Base-by-base conservation (phyloP, 2,888 invertebrate genomes). In the Dynastes hyllus region DNA sequence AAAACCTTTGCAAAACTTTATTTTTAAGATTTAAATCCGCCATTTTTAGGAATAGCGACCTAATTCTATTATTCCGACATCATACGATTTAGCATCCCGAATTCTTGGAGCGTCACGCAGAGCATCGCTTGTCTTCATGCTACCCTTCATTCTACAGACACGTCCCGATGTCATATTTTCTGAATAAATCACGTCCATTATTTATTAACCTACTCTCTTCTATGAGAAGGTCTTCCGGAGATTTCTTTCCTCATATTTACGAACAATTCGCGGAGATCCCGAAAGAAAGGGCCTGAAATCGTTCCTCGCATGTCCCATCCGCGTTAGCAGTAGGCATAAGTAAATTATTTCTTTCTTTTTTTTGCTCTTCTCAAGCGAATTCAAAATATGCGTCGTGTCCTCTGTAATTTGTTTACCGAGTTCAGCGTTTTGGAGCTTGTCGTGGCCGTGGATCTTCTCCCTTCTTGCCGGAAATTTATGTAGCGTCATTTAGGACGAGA, bases 401-500 rank as follows among this genome's bases (percentile, higher is more conserved):
- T 66, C 32, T 37, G 76, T 76, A 76, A 76, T 76, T 76, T 76
- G 76, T 76, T 76, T 76, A 76, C 65, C 8, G 76, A 65, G 65
- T 76, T 76, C 63, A 27, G 76, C 29, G 63, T 53, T 37, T 37
- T 50, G 53, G 16, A 58, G 65, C 76, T 76, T 65, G 76, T 76
- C 50, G 50, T 69, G 53, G 55, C 70, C 40, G 71, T 55, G 51
- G 27, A 58, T 58, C 22, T 58, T 16, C 8, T 58, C 55, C 55
- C 22, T 58, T 22, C 22, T 16, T 22, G 22, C 55, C 55, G n/a
- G 69, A 76, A 70, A 79, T 79, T 79, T 79, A 79, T 77, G 79
- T 65, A 61, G 55, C 63, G 58, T 71, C 77, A 50, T 79, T 77
- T 79, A 76, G 67, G 76, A 37, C 16, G 58, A 50, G 45, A 66